Evolutionary conservation across 2,888 invertebrate species (phyloP), one percentile per base, ranked within the genome.

Genomic region (Tenthredo notha): DNA sequence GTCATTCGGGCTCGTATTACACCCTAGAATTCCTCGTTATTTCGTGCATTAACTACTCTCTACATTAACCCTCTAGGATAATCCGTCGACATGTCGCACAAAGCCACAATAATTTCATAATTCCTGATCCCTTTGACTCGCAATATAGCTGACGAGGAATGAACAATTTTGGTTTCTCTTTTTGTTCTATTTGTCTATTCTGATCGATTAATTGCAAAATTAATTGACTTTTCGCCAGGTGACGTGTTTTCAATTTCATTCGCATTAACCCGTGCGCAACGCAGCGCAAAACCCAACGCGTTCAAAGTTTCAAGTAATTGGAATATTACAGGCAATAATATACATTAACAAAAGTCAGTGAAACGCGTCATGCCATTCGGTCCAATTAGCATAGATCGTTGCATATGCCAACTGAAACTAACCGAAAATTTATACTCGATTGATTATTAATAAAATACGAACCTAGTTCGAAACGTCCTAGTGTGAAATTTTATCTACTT

Each of bases 301-400:
- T 70, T 83, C 83, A 83, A 70, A 70, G 83, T 83, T 83, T 70
- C 83, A 70, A 83, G 50, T 83, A 83, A 83, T 83, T 83, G 83
- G 83, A 83, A 83, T 83, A 65, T 70, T 83, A 47, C 67, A 43
- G 83, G 67, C 83, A 58, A 83, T 70, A 83, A 83, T 67, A 70
- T 67, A 83, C 83, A 83, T 83, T 83, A 70, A 83, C 83, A 50
- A 83, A 70, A 70, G 43, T 47, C 80, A 80, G 61, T 80, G 61
- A 80, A 80, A 80, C 80, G 40, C 37, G 61, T 58, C 61, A 80
- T 40, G 80, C 40, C 80, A 61, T 37, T 10, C 61, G 58, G 80
- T 21, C 80, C 80, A 80, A 80, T 80, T 80, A 80, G 58, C 80
- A 80, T 61, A 80, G 80, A 80, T 80, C 80, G 80, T 80, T 58